These are phyloP conservation scores for Amblyteles armatorius DNA, from an alignment of 2,888 invertebrate species.

Conservation along the genomic window DNA sequence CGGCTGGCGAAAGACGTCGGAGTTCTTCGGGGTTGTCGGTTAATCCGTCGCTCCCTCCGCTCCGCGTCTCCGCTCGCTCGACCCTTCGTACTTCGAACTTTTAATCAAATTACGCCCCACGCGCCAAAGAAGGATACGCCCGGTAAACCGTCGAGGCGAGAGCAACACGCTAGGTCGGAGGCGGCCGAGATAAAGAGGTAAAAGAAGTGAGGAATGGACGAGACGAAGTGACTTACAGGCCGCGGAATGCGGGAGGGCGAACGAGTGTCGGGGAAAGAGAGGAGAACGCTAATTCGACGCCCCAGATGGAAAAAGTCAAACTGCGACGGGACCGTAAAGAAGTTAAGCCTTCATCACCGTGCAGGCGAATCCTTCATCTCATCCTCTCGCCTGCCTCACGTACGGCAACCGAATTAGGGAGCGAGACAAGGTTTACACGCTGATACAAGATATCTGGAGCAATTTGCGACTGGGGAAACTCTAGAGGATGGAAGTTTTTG, in stretches of 20 bases:
- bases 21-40: slow-evolving; percentile 53
- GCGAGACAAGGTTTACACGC: slow-evolving; percentile 1
- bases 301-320: slow-evolving; percentile 53
- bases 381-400: slow-evolving; percentile 9
- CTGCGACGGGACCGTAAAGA: slow-evolving; percentile 51
- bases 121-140: slow-evolving; percentile 73
- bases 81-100: slow-evolving; percentile 69
- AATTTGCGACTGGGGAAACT: slow-evolving; percentile 20
- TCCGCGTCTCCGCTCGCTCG: slow-evolving; percentile 17
- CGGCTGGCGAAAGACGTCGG: slow-evolving; percentile 35
- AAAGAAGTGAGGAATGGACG: slow-evolving; percentile 44
- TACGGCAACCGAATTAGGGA: slow-evolving; percentile 5
- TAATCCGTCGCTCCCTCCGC: slow-evolving; percentile 14
- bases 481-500: not conserved
- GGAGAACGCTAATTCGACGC: slow-evolving; percentile 64
- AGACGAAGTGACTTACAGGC: slow-evolving; percentile 18
- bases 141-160: slow-evolving; percentile 73
- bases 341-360: slow-evolving; percentile 43
- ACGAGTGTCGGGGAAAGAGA: slow-evolving; percentile 61
- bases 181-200: slow-evolving; percentile 25
- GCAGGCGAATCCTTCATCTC: not conserved
- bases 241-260: slow-evolving; percentile 35
- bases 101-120: slow-evolving; percentile 78
- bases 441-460: not conserved
- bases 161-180: slow-evolving; percentile 52